Evolutionary conservation across 2,113 vertebrate species (phyloP).

Genomic region (Arvicanthis niloticus): DNA sequence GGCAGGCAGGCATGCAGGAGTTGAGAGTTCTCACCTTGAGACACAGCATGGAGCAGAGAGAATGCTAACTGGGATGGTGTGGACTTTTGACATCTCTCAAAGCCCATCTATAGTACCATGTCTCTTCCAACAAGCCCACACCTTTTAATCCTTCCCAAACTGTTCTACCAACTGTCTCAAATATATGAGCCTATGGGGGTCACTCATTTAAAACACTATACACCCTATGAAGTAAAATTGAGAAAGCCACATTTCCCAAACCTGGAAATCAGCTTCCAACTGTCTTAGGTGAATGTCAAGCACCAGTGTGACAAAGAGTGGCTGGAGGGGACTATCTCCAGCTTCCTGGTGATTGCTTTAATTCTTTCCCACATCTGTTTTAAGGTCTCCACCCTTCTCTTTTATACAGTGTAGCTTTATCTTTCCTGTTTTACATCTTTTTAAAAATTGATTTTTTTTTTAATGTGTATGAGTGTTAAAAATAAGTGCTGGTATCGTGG

Average conservation of each 20-base stretch:
- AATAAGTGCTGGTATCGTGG: not conserved
- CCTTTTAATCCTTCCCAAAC: not conserved
- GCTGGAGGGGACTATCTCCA: not conserved
- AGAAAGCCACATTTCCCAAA: constrained; percentile 25
- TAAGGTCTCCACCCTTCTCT: not conserved
- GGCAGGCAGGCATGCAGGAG: not conserved
- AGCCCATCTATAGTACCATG: not conserved
- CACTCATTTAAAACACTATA: not conserved
- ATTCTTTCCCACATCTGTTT: not conserved
- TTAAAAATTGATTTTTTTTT: not conserved
- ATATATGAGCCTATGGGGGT: not conserved
- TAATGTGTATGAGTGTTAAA: not conserved
- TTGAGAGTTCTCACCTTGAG: not conserved
- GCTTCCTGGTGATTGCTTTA: constrained; percentile 33
- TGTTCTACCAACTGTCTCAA: not conserved
- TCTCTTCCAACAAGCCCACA: not conserved
- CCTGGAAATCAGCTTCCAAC: accelerated
- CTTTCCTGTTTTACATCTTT: not conserved
- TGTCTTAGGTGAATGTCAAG: not conserved
- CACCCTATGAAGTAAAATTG: not conserved
- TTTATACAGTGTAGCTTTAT: not conserved
- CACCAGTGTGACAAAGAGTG: not conserved
- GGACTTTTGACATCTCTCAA: not conserved
- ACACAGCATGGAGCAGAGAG: not conserved
- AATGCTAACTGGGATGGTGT: not conserved